phyloP scores from a whole-genome alignment of 2,797 vertebrate species.

The Labroides dimidiatus region DNA sequence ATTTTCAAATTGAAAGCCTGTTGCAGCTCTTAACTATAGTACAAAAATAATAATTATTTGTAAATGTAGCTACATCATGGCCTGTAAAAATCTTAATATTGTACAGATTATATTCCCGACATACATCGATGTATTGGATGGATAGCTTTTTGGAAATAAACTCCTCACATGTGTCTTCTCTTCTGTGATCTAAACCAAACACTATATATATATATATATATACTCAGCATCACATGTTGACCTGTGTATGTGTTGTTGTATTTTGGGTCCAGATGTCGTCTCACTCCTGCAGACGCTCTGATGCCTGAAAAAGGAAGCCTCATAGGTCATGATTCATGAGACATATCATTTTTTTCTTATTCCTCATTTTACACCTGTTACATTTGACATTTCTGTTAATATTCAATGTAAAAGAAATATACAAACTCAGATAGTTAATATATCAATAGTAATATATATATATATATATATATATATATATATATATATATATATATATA shows the following conservation, averaged over 20 bases:
- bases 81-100: slow-evolving; percentile 44
- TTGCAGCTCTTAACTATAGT: slow-evolving; percentile 32
- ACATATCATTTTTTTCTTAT: slow-evolving; percentile 63
- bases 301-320: slow-evolving; percentile 25
- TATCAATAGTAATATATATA: slow-evolving; percentile 43
- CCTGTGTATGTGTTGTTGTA: slow-evolving; percentile 63
- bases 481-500: slow-evolving; percentile 14
- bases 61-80: slow-evolving; percentile 29
- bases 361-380: slow-evolving; percentile 41
- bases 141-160: slow-evolving; percentile 49
- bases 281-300: slow-evolving; percentile 35
- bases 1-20: not conserved
- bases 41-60: slow-evolving; percentile 8
- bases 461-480: slow-evolving; percentile 12
- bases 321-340: slow-evolving; percentile 34
- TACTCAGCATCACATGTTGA: slow-evolving; percentile 64
- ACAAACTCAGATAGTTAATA: slow-evolving; percentile 50
- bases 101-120: slow-evolving; percentile 54
- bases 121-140: slow-evolving; percentile 33
- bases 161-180: slow-evolving; percentile 43
- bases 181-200: slow-evolving; percentile 65
- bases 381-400: slow-evolving; percentile 57
- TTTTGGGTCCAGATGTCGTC: slow-evolving; percentile 54
- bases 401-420: slow-evolving; percentile 67
- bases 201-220: slow-evolving; percentile 41